phyloP scores from a whole-genome alignment of 2,888 invertebrate genomes.

The Drosophila anomelani region DNA sequence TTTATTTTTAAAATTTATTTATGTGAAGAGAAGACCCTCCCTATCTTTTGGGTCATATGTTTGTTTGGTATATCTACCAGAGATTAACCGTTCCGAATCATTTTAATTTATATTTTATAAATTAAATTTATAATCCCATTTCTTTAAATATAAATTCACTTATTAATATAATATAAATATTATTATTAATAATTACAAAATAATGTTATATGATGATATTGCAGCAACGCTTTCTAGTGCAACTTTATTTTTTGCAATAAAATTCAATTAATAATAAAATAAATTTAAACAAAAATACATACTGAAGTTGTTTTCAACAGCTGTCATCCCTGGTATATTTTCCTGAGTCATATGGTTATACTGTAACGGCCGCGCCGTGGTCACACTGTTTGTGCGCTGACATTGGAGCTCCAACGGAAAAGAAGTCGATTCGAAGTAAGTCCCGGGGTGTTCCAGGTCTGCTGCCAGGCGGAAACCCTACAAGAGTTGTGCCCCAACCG shows the following conservation, averaged over 20 bases:
- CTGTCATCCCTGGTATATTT: not conserved
- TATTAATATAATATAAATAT: not conserved
- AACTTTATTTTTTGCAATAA: too few relatives aligned
- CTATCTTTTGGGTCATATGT: not conserved
- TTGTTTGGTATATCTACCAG: not conserved
- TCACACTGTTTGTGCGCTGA: conserved; percentile 42
- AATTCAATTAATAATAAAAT: too few relatives aligned
- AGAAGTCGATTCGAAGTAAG: conserved; percentile 62
- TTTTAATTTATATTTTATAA: not conserved
- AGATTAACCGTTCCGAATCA: not conserved
- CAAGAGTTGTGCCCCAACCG: conserved; percentile 18
- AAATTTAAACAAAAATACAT: too few relatives aligned
- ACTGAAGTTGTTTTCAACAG: too few relatives aligned
- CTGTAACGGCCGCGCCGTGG: conserved; percentile 22
- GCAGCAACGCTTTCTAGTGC: too few relatives aligned
- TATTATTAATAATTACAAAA: too few relatives aligned
- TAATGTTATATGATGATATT: too few relatives aligned
- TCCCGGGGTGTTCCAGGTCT: conserved; percentile 57
- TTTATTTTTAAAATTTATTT: not conserved
- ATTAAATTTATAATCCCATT: not conserved
- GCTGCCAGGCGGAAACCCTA: conserved; percentile 34
- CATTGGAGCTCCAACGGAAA: conserved; percentile 46
- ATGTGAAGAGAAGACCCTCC: not conserved
- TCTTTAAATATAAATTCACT: not conserved
- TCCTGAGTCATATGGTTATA: conserved; percentile 8